Conservation (phyloP, 2,113 vertebrate genomes). For the Paramormyrops kingsleyae region DNA sequence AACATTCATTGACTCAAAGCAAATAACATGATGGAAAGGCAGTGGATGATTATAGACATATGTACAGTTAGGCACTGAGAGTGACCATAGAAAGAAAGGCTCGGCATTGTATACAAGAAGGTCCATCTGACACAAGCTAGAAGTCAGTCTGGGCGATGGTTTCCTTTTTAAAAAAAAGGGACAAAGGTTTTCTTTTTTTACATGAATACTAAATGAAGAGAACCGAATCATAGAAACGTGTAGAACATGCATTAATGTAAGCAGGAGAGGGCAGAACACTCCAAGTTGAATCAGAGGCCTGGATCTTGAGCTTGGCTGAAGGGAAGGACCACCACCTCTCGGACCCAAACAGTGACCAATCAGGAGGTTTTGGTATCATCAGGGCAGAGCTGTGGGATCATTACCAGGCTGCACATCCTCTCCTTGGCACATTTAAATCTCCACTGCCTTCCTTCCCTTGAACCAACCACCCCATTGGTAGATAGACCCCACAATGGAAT, state of each 20-base stretch:
- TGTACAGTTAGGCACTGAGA: not conserved
- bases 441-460: not conserved
- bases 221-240: not conserved
- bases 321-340: not conserved
- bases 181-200: not conserved
- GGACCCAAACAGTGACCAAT: not conserved
- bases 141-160: not conserved
- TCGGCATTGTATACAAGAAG: not conserved
- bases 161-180: not conserved
- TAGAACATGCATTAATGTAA: not conserved
- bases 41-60: not conserved
- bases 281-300: not conserved
- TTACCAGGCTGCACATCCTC: slow-evolving; percentile 8
- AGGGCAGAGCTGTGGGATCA: not conserved
- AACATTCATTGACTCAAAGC: not conserved
- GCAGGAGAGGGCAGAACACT: not conserved
- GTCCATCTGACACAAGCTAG: not conserved
- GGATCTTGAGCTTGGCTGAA: not conserved
- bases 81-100: not conserved
- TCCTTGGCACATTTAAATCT: slow-evolving; percentile 11
- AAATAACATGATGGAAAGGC: not conserved
- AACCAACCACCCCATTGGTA: not conserved
- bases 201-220: not conserved
- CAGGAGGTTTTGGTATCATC: not conserved
- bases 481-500: not conserved